Evolutionary conservation across 2,797 vertebrate genomes (phyloP), one percentile per base, ranked within the genome.

Genomic region (Tamandua tetradactyla): DNA sequence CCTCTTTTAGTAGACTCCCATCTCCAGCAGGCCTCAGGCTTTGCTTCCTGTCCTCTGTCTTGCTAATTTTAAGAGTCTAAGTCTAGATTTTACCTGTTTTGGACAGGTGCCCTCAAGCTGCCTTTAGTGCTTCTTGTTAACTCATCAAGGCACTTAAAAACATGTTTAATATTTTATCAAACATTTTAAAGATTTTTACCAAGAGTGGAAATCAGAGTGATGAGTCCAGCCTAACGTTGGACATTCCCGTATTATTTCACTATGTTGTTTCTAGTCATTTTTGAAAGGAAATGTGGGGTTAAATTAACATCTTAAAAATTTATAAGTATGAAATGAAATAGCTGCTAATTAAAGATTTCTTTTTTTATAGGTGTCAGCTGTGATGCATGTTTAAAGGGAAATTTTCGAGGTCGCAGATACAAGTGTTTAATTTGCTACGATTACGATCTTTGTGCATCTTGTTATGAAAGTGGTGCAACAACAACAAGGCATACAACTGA

Each of bases 341-440:
- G 44, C 69, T 92, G 42, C 93, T 97, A 88, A 97, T 91, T 57
- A 94, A 87, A 88, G 69, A 64, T 90, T 88, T 93, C 20, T 97
- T 96, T 94, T 94, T 96, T 98, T 94, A 27, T 98, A 99, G 99
- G 99, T 99, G 99, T 99, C 99, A 99, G 99, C 99, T 99, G 99
- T 97, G 99, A 99, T 98, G 99, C 99, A 97, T 99, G 99, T 99
- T 99, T 99, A 98, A 99, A 99, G 99, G 99, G 99, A 98, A 99
- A 99, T 98, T 99, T 99, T 97, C 98, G 99, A 98, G 99, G 99
- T 96, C 98, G 99, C 95, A 95, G 99, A 97, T 99, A 99, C 98
- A 99, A 99, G 99, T 99, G 99, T 98, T 99, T 99, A 98, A 99
- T 99, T 98, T 99, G 99, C 99, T 99, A 99, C 99, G 99, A 99